These are phyloP conservation scores for Tenthredo mesomela DNA, from an alignment of 2,888 invertebrate genomes.

Conservation along the genomic window DNA sequence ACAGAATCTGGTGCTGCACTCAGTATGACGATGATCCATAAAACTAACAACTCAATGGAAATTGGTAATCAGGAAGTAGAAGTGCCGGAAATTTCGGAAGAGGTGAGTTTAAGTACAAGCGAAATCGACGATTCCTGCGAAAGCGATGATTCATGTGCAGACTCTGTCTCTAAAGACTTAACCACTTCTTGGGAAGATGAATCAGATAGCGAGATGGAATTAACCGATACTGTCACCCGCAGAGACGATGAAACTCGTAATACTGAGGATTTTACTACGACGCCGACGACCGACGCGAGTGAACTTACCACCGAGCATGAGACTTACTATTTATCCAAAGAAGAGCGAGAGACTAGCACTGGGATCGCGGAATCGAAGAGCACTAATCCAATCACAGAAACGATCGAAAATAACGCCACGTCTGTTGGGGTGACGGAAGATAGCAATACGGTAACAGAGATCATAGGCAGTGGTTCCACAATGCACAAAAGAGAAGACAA, in stretches of 20 bases:
- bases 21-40: not conserved
- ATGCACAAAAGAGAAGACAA: conserved; percentile 48
- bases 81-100: not conserved
- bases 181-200: not conserved
- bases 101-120: not conserved
- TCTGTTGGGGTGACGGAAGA: not conserved
- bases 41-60: not conserved
- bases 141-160: not conserved
- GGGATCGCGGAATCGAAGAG: not conserved
- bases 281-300: not conserved
- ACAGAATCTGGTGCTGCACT: not conserved
- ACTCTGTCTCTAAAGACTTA: not conserved
- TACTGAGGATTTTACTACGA: not conserved
- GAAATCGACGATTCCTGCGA: not conserved
- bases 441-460: not conserved
- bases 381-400: not conserved
- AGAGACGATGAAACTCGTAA: not conserved
- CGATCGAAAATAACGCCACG: not conserved
- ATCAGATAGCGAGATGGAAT: not conserved
- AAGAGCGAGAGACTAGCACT: not conserved
- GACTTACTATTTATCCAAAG: not conserved
- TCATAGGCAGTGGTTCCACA: not conserved
- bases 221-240: not conserved
- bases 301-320: not conserved
- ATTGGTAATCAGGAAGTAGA: not conserved